Percentiles rank a stretch among this genome's conserved stretches.
Evolutionary conservation across 2,888 invertebrate genomes (phyloP).

Genomic region (Chamaedrilus cognettii): DNA sequence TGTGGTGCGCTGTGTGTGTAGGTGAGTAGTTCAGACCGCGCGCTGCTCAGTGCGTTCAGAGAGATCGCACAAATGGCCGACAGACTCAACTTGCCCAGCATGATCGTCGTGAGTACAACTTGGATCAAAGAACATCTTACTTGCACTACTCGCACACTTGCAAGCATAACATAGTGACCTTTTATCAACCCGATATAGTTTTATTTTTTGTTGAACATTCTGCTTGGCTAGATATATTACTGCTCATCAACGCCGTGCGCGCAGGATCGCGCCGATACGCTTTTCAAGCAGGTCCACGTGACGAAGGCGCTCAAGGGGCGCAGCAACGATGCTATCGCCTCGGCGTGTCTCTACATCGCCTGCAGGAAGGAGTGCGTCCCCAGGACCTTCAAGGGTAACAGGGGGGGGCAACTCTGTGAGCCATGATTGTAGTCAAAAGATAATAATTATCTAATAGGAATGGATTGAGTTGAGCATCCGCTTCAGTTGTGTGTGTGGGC

Average conservation of each 20-base stretch:
- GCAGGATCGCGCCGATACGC: conserved; percentile 90
- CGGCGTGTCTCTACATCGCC: conserved; percentile 98
- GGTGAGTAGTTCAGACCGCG: conserved; percentile 88
- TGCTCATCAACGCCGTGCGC: no score
- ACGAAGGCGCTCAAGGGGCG: conserved; percentile 94
- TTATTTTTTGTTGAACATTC: no score
- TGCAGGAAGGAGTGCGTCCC: conserved; percentile 99
- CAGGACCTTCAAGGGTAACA: conserved; percentile 82
- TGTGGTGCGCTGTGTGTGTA: no score
- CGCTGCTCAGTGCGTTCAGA: conserved; percentile 92
- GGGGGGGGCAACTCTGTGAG: no score
- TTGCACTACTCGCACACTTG: neutral
- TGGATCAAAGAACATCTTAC: neutral
- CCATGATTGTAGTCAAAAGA: no score
- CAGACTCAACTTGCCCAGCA: conserved; percentile 93
- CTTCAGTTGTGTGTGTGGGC: no score
- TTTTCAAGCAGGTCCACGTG: conserved; percentile 98
- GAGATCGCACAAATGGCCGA: conserved; percentile 99
- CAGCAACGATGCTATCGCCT: conserved; percentile 97
- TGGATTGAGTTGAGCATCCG: no score
- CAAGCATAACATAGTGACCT: no score
- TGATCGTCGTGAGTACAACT: conserved; percentile 71
- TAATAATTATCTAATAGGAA: no score
- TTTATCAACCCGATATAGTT: no score
- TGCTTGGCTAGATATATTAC: no score